Evolutionary conservation across 2,113 vertebrate genomes (phyloP), one percentile per base, ranked within the genome.

Genomic region (Microtus montanus): DNA sequence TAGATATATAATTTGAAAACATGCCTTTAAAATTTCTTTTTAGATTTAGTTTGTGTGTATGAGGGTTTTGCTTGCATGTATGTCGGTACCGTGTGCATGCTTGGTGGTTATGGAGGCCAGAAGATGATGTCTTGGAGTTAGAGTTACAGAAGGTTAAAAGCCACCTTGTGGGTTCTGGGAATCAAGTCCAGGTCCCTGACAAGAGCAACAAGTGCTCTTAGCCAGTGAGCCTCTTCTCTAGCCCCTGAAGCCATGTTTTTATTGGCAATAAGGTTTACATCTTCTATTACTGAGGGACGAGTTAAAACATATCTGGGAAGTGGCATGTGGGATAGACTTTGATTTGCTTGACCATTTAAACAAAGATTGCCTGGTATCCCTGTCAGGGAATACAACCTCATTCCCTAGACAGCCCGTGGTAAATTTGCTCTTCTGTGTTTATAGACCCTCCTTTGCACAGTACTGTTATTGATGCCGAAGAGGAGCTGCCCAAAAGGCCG

Each of bases 361-460:
- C 30, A 38, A 63, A 94, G 66, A 66, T 64, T 54, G 44, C 33
- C 41, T 74, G 61, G 38, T 68, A 63, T 0, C 33, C 33, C 17
- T 66, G 1, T 61, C 41, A 47, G 47, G 24, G 52, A 61, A 30
- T 44, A 92, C 12, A 33, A 47, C 33, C 68, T 70, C 63, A 38
- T 9, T 44, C 2, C 22, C 15, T 61, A 84, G 44, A 58, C 2
- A 35, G 70, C n/a, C 83, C 64, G 35, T 26, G 30, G 75, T 83
- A 33, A 88, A 26, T 33, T 5, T 14, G 41, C 28, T 52, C 44
- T 66, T 90, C 44, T 13, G 17, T 87, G 90, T 82, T 89, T 44
- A 0, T 30, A 98, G 98, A 98, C 63, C 98, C 98, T 47, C 98
- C 98, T 19, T 94, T 99, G 87, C 98, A 99, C 90, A 99, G 98